Conservation (phyloP, 2,888 invertebrate species). For the Coelogynopora nodosa region DNA sequence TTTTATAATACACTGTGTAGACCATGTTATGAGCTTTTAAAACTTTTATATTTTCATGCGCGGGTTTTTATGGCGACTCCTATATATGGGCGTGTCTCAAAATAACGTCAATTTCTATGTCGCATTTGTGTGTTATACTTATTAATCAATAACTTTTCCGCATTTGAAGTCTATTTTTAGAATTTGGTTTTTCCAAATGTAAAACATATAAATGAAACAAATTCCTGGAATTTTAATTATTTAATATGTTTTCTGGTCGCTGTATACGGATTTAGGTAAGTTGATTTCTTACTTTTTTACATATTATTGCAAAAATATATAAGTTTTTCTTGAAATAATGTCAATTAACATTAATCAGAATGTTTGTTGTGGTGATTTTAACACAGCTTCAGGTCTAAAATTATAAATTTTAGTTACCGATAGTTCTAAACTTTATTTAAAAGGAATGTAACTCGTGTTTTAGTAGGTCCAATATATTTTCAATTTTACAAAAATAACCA, state of each 20-base stretch:
- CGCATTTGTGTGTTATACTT: neutral
- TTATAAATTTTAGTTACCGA: neutral
- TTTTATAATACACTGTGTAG: too few species aligned
- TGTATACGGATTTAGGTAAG: neutral
- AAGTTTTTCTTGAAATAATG: neutral
- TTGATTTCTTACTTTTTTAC: neutral
- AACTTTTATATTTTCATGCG: too few species aligned
- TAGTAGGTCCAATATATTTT: neutral
- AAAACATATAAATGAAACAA: neutral
- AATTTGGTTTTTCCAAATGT: neutral
- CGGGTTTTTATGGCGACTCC: too few species aligned
- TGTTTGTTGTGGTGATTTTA: neutral
- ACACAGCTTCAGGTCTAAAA: neutral
- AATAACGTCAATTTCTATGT: neutral
- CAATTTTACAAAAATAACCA: neutral
- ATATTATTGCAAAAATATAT: neutral
- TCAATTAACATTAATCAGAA: neutral
- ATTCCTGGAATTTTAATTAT: neutral
- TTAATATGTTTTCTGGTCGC: neutral
- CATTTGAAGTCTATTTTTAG: neutral
- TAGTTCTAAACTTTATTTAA: neutral
- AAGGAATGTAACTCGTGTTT: neutral
- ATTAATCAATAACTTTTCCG: neutral
- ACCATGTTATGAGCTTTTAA: too few species aligned
- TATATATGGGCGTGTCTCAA: neutral